Percentiles rank a stretch among this genome's conserved stretches.
Evolutionary conservation across 2,113 vertebrate species (phyloP).

Genomic region (Tichodroma muraria): DNA sequence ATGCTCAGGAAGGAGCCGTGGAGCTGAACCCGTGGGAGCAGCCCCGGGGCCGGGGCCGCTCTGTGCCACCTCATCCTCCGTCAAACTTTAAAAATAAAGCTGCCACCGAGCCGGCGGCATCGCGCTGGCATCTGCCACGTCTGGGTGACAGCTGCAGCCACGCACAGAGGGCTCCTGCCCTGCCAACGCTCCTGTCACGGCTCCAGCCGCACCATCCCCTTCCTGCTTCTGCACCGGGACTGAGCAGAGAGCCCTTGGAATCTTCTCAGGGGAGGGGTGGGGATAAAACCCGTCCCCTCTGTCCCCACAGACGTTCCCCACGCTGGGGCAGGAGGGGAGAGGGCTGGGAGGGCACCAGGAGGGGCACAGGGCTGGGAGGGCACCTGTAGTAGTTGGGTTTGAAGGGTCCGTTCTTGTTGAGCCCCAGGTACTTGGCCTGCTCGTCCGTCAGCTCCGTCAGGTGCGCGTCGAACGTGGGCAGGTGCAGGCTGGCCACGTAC

Average conservation of each 20-base stretch:
- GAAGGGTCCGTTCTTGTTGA: conserved; percentile 98
- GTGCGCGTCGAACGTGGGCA: conserved; percentile 97
- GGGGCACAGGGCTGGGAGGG: background rate
- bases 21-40: background rate
- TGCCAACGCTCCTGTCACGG: background rate
- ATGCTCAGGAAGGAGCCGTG: fast-evolving
- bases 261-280: fast-evolving
- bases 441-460: conserved; percentile 94
- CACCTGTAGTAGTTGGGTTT: conserved; percentile 99
- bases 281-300: fast-evolving
- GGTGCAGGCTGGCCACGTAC: conserved; percentile 96
- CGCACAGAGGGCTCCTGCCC: background rate
- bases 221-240: fast-evolving
- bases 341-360: background rate
- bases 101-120: background rate
- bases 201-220: background rate
- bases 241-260: fast-evolving
- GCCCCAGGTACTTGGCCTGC: conserved; percentile 96
- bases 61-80: background rate
- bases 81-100: background rate
- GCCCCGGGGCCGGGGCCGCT: background rate
- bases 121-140: background rate
- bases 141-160: background rate
- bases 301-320: background rate
- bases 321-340: fast-evolving